Evolutionary conservation across 2,888 invertebrate genomes (phyloP).

Genomic region (Tachina grossa): DNA sequence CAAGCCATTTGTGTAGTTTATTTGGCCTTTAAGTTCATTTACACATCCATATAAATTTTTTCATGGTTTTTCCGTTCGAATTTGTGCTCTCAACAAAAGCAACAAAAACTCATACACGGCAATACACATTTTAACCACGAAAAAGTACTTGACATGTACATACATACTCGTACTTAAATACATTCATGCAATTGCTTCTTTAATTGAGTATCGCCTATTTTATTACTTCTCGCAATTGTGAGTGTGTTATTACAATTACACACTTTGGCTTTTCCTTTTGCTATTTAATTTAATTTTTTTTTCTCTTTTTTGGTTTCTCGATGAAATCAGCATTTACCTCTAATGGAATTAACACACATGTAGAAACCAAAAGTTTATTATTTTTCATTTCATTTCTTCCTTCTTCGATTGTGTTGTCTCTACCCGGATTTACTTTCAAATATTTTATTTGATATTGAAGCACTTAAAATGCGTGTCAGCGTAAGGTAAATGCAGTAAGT

Average conservation of each 20-base stretch:
- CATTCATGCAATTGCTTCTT: not conserved
- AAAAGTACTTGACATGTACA: not conserved
- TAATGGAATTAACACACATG: constrained; percentile 47
- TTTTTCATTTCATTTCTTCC: not conserved
- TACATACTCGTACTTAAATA: not conserved
- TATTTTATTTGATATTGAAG: constrained; percentile 55
- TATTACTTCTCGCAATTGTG: not conserved
- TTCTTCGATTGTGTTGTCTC: constrained; percentile 39
- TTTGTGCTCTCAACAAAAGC: not conserved
- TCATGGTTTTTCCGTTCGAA: constrained; percentile 2
- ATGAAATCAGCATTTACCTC: constrained; percentile 38
- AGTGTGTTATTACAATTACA: constrained; percentile 1
- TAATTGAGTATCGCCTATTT: constrained; percentile 53
- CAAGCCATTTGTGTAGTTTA: too few species aligned
- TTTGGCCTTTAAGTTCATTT: not conserved
- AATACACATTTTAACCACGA: constrained; percentile 1
- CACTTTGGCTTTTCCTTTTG: not conserved
- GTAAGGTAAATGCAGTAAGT: constrained; percentile 50
- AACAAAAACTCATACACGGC: not conserved
- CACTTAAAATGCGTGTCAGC: constrained; percentile 57
- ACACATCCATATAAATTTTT: not conserved
- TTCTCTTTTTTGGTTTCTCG: not conserved
- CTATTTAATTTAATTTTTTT: not conserved
- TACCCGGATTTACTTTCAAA: constrained; percentile 52
- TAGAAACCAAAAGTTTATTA: not conserved